Percentiles rank a stretch among this genome's conserved stretches.
These are phyloP conservation scores for Nomada fucata DNA, from an alignment of 2,888 invertebrate species.

Conservation along the genomic window DNA sequence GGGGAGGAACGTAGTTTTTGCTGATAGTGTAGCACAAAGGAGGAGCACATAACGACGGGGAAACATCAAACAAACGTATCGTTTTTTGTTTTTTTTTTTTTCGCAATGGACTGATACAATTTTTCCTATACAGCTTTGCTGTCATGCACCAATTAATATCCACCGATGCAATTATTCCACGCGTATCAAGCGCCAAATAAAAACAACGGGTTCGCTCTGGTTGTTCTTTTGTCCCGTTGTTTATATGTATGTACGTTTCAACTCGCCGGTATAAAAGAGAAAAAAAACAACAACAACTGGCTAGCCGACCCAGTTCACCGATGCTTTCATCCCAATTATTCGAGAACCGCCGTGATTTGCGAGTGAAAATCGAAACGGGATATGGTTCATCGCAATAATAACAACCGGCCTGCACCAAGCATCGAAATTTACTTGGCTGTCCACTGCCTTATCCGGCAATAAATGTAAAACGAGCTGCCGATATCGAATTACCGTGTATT, in stretches of 20 bases:
- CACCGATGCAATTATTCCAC: constrained; percentile 30
- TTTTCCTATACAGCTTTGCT: constrained; percentile 23
- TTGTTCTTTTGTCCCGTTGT: background rate
- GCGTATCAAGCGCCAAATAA: background rate
- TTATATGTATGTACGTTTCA: background rate
- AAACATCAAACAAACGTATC: background rate
- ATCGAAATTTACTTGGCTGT: background rate
- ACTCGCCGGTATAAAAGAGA: background rate
- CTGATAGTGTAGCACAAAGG: background rate
- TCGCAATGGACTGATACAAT: constrained; percentile 13
- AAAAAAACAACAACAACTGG: background rate
- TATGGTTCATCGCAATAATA: background rate
- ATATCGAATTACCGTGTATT: constrained; percentile 13
- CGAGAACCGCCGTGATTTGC: background rate
- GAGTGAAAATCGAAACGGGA: background rate
- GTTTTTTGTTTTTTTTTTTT: constrained; percentile 3
- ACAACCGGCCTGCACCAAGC: background rate
- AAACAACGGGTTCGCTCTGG: constrained; percentile 6
- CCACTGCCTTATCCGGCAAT: background rate
- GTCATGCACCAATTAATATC: constrained; percentile 34
- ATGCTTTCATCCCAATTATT: constrained; percentile 4
- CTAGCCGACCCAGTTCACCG: background rate
- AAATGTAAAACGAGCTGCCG: background rate
- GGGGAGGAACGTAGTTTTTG: too few species aligned
- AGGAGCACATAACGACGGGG: background rate